These are phyloP conservation scores for Botia kubotai DNA, from an alignment of 2,797 vertebrate genomes.

Conservation along the genomic window DNA sequence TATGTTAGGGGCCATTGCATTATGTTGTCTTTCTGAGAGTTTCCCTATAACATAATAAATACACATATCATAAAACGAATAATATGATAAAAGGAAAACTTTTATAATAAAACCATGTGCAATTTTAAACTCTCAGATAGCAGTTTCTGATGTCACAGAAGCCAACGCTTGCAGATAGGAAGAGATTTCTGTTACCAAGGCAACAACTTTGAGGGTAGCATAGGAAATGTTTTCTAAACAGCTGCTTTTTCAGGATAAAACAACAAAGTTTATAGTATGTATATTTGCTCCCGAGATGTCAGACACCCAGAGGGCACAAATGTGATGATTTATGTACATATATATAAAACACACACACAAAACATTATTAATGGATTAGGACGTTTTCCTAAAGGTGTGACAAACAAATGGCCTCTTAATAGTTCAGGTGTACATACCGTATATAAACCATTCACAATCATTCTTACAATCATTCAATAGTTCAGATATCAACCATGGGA, in stretches of 20 bases:
- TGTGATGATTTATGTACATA: not conserved
- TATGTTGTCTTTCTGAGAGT: not conserved
- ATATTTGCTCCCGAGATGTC: conserved; percentile 36
- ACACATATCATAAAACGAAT: not conserved
- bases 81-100: too few species aligned
- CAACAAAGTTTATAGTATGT: not conserved
- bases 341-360: not conserved
- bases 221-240: not conserved
- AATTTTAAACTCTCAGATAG: conserved; percentile 12
- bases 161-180: conserved; percentile 42
- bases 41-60: too few species aligned
- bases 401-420: conserved; percentile 13
- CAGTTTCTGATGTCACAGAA: conserved; percentile 40
- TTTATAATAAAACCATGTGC: not conserved
- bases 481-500: not conserved
- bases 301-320: conserved; percentile 23
- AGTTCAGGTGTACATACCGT: not conserved
- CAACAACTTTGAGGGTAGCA: conserved; percentile 41
- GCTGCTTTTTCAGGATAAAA: not conserved
- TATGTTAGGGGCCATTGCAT: not conserved
- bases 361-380: not conserved
- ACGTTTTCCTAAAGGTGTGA: not conserved
- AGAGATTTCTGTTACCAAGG: conserved; percentile 37
- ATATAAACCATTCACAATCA: conserved; percentile 16
- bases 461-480: not conserved